Conservation (phyloP, 2,113 vertebrate species). For the Fulica atra region DNA sequence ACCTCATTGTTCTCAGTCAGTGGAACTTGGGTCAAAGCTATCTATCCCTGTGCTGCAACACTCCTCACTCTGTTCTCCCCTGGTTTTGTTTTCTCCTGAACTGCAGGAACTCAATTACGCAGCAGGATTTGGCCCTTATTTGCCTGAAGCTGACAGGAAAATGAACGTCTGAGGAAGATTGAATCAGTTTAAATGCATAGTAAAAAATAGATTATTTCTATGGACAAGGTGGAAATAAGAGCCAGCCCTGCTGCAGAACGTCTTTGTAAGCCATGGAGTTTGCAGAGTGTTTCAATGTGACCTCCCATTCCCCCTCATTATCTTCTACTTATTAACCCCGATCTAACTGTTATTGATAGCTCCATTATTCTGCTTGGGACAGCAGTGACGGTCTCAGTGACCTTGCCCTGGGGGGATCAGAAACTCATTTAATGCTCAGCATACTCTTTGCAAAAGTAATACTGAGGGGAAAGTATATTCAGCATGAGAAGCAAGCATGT, state of each 20-base stretch:
- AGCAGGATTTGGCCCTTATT: neutral
- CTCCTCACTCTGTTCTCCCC: neutral
- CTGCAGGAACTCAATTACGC: neutral
- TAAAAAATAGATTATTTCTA: slow-evolving; percentile 3
- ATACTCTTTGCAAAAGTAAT: slow-evolving; percentile 12
- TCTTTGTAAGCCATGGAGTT: slow-evolving; percentile 2
- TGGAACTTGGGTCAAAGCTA: neutral
- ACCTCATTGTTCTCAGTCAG: neutral
- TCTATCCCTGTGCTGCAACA: neutral
- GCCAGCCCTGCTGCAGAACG: neutral
- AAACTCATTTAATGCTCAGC: slow-evolving; percentile 60
- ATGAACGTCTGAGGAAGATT: neutral
- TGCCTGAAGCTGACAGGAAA: slow-evolving; percentile 1
- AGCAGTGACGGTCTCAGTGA: slow-evolving; percentile 51
- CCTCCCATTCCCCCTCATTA: slow-evolving; percentile 62
- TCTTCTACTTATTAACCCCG: slow-evolving; percentile 65
- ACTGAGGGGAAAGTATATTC: neutral
- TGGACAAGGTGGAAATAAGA: neutral
- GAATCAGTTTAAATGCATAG: neutral
- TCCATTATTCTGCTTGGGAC: slow-evolving; percentile 61
- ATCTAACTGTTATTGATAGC: slow-evolving; percentile 71
- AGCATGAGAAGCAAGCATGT: neutral
- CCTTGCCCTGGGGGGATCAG: slow-evolving; percentile 60
- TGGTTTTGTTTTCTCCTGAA: neutral
- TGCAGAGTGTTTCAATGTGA: slow-evolving; percentile 51